Conservation (phyloP, 2,113 vertebrate species). For the Ammodytes dubius region DNA sequence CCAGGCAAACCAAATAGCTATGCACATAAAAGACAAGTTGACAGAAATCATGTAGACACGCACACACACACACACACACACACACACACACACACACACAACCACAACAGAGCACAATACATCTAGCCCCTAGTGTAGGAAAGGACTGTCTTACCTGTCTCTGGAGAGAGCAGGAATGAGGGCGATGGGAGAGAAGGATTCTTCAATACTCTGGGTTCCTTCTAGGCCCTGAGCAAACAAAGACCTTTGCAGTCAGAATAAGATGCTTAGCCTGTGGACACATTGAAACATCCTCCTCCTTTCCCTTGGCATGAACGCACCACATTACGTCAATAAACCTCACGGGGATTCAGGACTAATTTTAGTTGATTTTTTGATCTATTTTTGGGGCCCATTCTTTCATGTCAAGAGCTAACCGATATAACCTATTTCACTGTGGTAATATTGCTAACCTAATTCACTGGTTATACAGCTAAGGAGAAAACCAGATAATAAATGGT, state of each 20-base stretch:
- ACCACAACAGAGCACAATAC: conserved; percentile 14
- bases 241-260: conserved; percentile 21
- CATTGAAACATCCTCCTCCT: conserved; percentile 40
- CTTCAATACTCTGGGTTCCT: conserved; percentile 40
- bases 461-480: conserved; percentile 33
- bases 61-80: conserved; percentile 18
- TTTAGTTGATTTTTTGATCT: conserved; percentile 50
- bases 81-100: conserved; percentile 27
- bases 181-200: conserved; percentile 47
- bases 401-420: conserved; percentile 44
- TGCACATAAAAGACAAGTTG: conserved; percentile 20
- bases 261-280: conserved; percentile 43
- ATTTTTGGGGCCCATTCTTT: conserved; percentile 53
- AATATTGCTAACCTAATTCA: conserved; percentile 56
- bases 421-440: conserved; percentile 51
- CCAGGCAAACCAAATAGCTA: conserved; percentile 1
- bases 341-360: conserved; percentile 34
- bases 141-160: conserved; percentile 46
- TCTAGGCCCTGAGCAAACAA: conserved; percentile 31
- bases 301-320: conserved; percentile 20
- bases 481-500: conserved; percentile 52
- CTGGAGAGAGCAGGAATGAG: conserved; percentile 61
- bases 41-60: conserved; percentile 9
- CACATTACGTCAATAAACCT: conserved; percentile 38
- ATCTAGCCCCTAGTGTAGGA: conserved; percentile 38